Percentiles rank a stretch among this genome's conserved stretches.
Evolutionary conservation across 2,797 vertebrate genomes (phyloP).

Genomic region (Falco berigora): DNA sequence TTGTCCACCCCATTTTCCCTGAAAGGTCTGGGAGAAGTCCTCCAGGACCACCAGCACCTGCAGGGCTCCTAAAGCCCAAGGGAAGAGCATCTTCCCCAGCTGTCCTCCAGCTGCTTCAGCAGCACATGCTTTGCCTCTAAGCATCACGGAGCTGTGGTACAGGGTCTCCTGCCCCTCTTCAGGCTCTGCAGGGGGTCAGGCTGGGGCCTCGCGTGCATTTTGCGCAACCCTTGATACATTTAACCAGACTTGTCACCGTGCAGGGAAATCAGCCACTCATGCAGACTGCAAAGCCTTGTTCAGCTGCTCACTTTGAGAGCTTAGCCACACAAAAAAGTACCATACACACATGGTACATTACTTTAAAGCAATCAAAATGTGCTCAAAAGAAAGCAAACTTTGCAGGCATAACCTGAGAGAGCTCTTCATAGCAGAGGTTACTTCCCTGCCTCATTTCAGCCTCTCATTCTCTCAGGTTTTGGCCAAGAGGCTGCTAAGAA

Average conservation of each 20-base stretch:
- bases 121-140: not conserved
- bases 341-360: not conserved
- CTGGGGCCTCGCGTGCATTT: rapidly evolving
- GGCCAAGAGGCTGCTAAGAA: not conserved
- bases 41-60: not conserved
- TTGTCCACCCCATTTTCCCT: not conserved
- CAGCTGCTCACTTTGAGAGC: conserved; percentile 4
- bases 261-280: not conserved
- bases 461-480: not conserved
- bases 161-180: not conserved
- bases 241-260: not conserved
- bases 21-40: not conserved
- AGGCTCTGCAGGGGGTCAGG: not conserved
- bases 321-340: conserved; percentile 14
- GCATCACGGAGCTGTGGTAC: not conserved
- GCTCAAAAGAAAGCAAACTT: conserved; percentile 2
- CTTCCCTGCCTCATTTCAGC: not conserved
- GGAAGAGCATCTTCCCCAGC: not conserved
- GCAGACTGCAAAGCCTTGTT: conserved; percentile 10
- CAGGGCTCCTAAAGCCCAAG: not conserved
- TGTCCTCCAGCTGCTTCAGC: not conserved
- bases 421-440: not conserved
- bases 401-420: not conserved
- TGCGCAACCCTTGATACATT: not conserved
- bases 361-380: conserved; percentile 14